phyloP scores from a whole-genome alignment of 1,140 invertebrate genomes.

The Maniola jurtina region DNA sequence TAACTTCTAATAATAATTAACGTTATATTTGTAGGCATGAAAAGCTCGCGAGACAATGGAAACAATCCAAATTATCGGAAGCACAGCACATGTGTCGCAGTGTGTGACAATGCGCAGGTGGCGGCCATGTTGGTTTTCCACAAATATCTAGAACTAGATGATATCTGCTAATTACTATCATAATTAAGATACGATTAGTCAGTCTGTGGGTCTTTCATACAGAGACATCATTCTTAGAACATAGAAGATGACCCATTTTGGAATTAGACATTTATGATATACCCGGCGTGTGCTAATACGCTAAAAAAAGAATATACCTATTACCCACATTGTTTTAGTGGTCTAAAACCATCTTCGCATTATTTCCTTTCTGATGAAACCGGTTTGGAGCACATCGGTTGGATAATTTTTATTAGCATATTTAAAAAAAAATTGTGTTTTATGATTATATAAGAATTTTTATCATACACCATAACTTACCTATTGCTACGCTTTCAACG shows the following conservation, averaged over 20 bases:
- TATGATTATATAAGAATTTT: no score
- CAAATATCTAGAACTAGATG: constrained; percentile 14
- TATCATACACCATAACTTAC: no score
- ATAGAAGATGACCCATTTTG: constrained; percentile 23
- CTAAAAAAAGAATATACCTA: no score
- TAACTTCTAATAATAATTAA: background rate
- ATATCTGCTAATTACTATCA: constrained; percentile 33
- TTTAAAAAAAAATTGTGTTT: no score
- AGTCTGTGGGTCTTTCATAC: constrained; percentile 36
- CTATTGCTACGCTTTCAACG: no score
- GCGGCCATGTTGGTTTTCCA: constrained; percentile 49
- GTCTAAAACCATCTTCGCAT: no score
- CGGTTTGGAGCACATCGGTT: no score
- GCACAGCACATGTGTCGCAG: constrained; percentile 52
- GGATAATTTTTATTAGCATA: no score
- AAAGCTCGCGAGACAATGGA: constrained; percentile 39
- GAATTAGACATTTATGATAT: background rate
- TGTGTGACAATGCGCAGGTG: constrained; percentile 63
- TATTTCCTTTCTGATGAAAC: no score
- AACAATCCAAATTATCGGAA: constrained; percentile 42
- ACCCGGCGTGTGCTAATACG: no score
- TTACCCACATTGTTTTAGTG: no score
- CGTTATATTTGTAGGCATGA: background rate
- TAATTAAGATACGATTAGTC: constrained; percentile 35
- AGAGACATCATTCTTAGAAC: constrained; percentile 24